phyloP scores from a whole-genome alignment of 2,113 vertebrate species.

The Leuciscus idus region DNA sequence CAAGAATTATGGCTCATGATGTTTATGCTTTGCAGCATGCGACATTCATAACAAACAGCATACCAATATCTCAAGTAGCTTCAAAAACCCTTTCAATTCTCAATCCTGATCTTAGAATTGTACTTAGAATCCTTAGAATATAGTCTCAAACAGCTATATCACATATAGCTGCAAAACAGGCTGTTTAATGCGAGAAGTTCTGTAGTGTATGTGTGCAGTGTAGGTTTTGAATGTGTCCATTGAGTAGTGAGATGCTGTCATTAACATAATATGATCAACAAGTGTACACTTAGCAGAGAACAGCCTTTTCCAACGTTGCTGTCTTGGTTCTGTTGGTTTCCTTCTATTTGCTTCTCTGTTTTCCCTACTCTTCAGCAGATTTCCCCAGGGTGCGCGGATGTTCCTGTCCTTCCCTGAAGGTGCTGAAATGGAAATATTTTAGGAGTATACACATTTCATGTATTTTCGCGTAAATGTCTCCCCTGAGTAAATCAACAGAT shows the following conservation, averaged over 20 bases:
- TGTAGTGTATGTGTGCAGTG: background rate
- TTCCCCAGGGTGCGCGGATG: background rate
- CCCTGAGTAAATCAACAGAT: conserved; percentile 11
- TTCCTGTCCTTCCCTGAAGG: conserved; percentile 10
- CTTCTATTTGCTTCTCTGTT: conserved; percentile 16
- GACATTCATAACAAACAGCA: background rate
- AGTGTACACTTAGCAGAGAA: background rate
- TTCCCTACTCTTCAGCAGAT: background rate
- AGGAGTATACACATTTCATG: background rate
- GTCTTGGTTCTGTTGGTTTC: background rate
- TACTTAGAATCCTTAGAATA: background rate
- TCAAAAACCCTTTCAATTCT: background rate
- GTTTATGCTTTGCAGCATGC: conserved; percentile 9
- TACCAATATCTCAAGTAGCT: background rate
- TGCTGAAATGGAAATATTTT: background rate
- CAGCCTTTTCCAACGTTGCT: background rate
- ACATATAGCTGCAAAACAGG: background rate
- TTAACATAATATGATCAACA: background rate
- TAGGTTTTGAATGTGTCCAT: background rate
- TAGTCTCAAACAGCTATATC: background rate
- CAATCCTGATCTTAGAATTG: background rate
- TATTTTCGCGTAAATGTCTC: background rate
- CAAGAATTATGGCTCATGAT: conserved; percentile 16
- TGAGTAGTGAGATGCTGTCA: background rate
- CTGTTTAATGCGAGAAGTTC: background rate